A percentile compares a stretch with the other conserved stretches of the same genome.
Conservation (phyloP, 2,888 invertebrate genomes). For the Elegia similella region DNA sequence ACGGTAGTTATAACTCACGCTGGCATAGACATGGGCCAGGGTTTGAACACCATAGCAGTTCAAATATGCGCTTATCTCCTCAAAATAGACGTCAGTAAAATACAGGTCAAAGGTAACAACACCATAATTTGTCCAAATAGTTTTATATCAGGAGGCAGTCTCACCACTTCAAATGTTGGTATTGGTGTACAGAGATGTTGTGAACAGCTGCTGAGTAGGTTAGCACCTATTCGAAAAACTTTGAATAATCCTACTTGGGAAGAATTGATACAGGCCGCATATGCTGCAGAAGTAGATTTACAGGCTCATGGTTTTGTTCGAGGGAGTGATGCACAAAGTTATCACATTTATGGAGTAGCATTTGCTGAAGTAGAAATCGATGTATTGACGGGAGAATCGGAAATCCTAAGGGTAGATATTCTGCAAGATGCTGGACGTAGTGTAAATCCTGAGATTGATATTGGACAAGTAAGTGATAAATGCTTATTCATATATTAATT, state of each 20-base stretch:
- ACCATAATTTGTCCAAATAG: constrained; percentile 84
- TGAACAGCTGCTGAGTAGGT: constrained; percentile 57
- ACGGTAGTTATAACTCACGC: constrained; percentile 84
- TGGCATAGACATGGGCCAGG: constrained; percentile 87
- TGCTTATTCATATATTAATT: no score
- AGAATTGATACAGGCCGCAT: constrained; percentile 68
- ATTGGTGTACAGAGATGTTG: constrained; percentile 75
- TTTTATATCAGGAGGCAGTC: constrained; percentile 84
- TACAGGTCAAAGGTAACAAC: constrained; percentile 84
- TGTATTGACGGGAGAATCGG: constrained; percentile 84
- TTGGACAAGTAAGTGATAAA: constrained; percentile 78
- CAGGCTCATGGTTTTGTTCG: constrained; percentile 41
- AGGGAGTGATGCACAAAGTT: constrained; percentile 29
- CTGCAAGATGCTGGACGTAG: constrained; percentile 84
- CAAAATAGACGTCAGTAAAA: constrained; percentile 82
- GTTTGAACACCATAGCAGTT: constrained; percentile 85
- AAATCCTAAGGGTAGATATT: constrained; percentile 82
- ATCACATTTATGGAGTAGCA: constrained; percentile 75
- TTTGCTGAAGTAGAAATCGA: constrained; percentile 86
- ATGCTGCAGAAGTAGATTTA: constrained; percentile 35
- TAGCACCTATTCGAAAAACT: constrained; percentile 59
- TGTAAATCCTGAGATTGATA: constrained; percentile 83
- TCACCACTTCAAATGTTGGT: constrained; percentile 84
- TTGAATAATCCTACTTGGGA: constrained; percentile 68
- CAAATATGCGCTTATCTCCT: constrained; percentile 85